A percentile compares a stretch with the other conserved stretches of the same genome.
These are phyloP conservation scores for Alectura lathami DNA, from an alignment of 2,113 vertebrate species.

Conservation along the genomic window DNA sequence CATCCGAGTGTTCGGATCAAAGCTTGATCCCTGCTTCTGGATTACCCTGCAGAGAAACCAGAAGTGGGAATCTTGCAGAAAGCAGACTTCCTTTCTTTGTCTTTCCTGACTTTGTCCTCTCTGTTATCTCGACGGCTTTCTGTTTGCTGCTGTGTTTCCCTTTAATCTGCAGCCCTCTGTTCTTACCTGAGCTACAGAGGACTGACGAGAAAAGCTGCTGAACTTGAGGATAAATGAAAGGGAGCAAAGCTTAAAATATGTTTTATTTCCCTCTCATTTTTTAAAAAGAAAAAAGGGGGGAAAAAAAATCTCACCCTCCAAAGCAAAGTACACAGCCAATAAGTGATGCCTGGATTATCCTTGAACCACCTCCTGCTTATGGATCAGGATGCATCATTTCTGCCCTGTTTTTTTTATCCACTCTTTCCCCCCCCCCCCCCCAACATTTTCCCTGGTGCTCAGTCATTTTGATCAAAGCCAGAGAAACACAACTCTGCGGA, in stretches of 20 bases:
- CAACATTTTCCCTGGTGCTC: not conserved
- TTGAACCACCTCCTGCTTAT: constrained; percentile 26
- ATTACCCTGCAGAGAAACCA: not conserved
- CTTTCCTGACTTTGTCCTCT: not conserved
- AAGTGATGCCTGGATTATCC: constrained; percentile 22
- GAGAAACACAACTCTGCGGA: not conserved
- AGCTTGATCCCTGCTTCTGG: not conserved
- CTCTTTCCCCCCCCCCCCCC: not conserved
- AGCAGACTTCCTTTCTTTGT: constrained; percentile 27
- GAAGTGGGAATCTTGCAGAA: constrained; percentile 4
- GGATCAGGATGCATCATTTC: not conserved
- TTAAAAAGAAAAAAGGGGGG: not conserved
- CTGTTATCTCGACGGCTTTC: not conserved
- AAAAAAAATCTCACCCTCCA: not conserved
- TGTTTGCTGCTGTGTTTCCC: constrained; percentile 18
- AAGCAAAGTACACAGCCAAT: not conserved
- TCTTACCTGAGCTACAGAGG: constrained; percentile 55
- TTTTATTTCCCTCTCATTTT: constrained; percentile 18
- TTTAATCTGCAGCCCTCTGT: constrained; percentile 59
- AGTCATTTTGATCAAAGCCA: constrained; percentile 43
- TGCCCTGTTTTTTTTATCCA: constrained; percentile 21
- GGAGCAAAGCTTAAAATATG: constrained; percentile 34
- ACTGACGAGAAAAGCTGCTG: constrained; percentile 31
- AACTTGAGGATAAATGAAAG: constrained; percentile 25
- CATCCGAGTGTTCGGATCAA: not conserved